Evolutionary conservation across 2,888 invertebrate species (phyloP).

Genomic region (Dione vanillae): DNA sequence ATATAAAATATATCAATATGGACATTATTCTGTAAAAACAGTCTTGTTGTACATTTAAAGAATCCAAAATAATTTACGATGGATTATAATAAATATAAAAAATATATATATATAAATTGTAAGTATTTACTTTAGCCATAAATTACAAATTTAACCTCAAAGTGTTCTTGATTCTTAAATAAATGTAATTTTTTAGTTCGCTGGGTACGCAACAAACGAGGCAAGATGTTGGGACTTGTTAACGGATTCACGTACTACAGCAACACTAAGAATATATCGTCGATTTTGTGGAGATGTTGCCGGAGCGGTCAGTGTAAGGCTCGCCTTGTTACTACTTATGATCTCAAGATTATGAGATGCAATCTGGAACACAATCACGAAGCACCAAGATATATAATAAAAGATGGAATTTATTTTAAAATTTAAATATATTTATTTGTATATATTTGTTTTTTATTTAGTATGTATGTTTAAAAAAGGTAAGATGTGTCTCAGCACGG

Average conservation of each 20-base stretch:
- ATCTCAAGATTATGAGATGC: constrained; percentile 27
- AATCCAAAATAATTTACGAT: too few species aligned
- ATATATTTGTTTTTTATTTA: background rate
- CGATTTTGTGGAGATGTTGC: constrained; percentile 49
- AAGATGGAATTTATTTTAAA: constrained; percentile 37
- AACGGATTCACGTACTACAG: constrained; percentile 51
- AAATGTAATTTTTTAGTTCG: constrained; percentile 43
- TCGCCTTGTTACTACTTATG: constrained; percentile 41
- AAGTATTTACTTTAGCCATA: background rate
- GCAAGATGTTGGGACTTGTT: constrained; percentile 48
- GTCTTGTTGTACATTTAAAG: too few species aligned
- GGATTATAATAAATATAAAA: too few species aligned
- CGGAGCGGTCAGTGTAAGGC: constrained; percentile 45
- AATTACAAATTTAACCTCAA: background rate
- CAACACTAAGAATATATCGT: constrained; percentile 31
- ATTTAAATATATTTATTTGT: background rate
- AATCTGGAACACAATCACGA: constrained; percentile 48
- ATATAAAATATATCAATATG: too few species aligned
- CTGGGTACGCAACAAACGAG: constrained; percentile 45
- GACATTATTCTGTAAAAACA: too few species aligned
- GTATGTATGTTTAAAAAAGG: too few species aligned
- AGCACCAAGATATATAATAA: constrained; percentile 45
- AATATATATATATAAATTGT: too few species aligned
- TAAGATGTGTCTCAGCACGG: too few species aligned
- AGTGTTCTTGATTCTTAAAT: background rate